phyloP scores from a whole-genome alignment of 2,888 invertebrate genomes.

The Amphipyra berbera region DNA sequence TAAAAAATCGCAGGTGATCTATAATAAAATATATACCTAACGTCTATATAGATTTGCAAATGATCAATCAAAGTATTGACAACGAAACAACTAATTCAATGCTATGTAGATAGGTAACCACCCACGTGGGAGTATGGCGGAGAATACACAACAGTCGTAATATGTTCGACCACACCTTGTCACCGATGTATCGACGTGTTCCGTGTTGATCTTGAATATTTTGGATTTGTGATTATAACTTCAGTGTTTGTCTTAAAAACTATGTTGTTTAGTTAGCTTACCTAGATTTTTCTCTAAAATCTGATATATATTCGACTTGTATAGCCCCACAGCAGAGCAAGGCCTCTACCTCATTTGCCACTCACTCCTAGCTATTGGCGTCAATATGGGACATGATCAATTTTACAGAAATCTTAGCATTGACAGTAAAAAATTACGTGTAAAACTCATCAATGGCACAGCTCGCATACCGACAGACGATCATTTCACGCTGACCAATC shows the following conservation, averaged over 20 bases:
- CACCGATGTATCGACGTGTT: constrained; percentile 25
- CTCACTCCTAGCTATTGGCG: too few relatives aligned
- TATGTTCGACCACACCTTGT: constrained; percentile 33
- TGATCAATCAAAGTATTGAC: constrained; percentile 47
- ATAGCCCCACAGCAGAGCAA: too few relatives aligned
- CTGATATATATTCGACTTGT: too few relatives aligned
- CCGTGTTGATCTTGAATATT: constrained; percentile 3
- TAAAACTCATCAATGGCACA: constrained; percentile 44
- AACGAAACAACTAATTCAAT: constrained; percentile 42
- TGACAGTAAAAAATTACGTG: constrained; percentile 22
- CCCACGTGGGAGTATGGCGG: constrained; percentile 30
- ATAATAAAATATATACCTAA: background rate
- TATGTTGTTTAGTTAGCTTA: background rate
- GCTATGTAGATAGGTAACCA: constrained; percentile 33
- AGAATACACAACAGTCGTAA: constrained; percentile 34
- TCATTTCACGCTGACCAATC: constrained; percentile 62
- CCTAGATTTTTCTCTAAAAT: too few relatives aligned
- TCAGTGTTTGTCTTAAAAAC: background rate
- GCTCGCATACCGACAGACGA: constrained; percentile 49
- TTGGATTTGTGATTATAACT: too few relatives aligned
- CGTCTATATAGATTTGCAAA: constrained; percentile 11
- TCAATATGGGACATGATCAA: too few relatives aligned
- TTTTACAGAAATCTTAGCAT: background rate
- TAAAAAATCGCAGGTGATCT: background rate
- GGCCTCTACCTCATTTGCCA: too few relatives aligned